Evolutionary conservation across 2,797 vertebrate species (phyloP), one percentile per base, ranked within the genome.

Genomic region (Morus bassanus): DNA sequence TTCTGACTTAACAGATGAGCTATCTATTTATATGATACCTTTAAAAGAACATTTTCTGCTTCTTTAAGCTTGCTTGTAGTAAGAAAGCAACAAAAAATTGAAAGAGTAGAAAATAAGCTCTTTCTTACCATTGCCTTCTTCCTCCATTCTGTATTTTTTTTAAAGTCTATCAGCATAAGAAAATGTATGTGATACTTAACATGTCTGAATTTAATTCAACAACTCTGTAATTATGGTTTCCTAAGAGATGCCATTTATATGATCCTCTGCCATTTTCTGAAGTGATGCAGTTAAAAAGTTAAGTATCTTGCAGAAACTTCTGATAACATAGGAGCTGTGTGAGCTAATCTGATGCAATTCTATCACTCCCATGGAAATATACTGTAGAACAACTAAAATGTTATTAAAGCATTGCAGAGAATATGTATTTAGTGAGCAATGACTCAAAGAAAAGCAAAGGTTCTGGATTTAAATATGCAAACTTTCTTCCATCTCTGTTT

Each of bases 1-100:
- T 85, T 89, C 92, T 89, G 93, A 89, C 68, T 95, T 96, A 97
- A 95, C 80, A 96, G 81, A 98, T 96, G 93, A 96, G 54, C 10
- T 91, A 41, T 69, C 83, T 95, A 51, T 96, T 95, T 92, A 91
- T 60, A 74, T 56, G 54, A 73, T 80, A 96, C 27, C 78, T 90
- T 92, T 79, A 91, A 97, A 97, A 91, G 73, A 91, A 86, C 19
- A 74, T 95, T 95, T 95, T 91, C 74, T 94, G 70, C 74, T 95
- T 94, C 76, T 94, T 95, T 92, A 91, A 79, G 10, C 54, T 83
- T 77, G 17, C 18, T 86, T 74, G 35, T 54, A 90, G 77, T 28
- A 63, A 8, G 41, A 25, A 87, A 63, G 11, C 27, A 85, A n/a
- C 7, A 86, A 88, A 74, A 86, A 54, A 4, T 2, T 35, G 17